A percentile compares a stretch with the other conserved stretches of the same genome.
These are phyloP conservation scores for Melanotaenia parkinsoni DNA, from an alignment of 2,797 vertebrate species.

Conservation along the genomic window DNA sequence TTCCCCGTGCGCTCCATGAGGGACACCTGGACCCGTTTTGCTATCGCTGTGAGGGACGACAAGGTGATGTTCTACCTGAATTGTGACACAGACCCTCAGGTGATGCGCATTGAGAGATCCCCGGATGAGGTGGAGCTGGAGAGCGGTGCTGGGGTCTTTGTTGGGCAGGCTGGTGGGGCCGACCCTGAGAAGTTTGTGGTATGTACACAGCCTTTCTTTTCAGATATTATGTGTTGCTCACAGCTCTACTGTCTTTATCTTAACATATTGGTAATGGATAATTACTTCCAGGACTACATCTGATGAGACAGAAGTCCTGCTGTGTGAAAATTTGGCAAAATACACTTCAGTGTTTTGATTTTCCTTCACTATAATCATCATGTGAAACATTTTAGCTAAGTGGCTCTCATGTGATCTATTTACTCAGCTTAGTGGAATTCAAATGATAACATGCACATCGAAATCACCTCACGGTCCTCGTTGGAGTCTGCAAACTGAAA, in stretches of 20 bases:
- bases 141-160: constrained; percentile 87
- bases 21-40: constrained; percentile 89
- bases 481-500: constrained; percentile 44
- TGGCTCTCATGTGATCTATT: constrained; percentile 68
- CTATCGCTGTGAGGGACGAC: constrained; percentile 86
- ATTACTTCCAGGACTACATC: background rate
- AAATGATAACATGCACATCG: constrained; percentile 57
- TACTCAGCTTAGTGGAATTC: constrained; percentile 63
- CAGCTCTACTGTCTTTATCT: background rate
- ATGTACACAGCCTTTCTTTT: constrained; percentile 41
- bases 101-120: constrained; percentile 82
- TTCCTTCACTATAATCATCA: constrained; percentile 13
- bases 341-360: constrained; percentile 28
- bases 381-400: constrained; percentile 55
- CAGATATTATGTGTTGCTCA: background rate
- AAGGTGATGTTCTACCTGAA: constrained; percentile 86
- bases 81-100: constrained; percentile 85
- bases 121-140: constrained; percentile 89
- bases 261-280: background rate
- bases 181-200: constrained; percentile 92
- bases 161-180: constrained; percentile 91
- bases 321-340: constrained; percentile 15
- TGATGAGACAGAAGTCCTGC: constrained; percentile 5
- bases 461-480: constrained; percentile 11
- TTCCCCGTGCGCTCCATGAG: constrained; percentile 86